These are phyloP conservation scores for Pandemis heparana DNA, from an alignment of 2,888 invertebrate genomes.

Conservation along the genomic window DNA sequence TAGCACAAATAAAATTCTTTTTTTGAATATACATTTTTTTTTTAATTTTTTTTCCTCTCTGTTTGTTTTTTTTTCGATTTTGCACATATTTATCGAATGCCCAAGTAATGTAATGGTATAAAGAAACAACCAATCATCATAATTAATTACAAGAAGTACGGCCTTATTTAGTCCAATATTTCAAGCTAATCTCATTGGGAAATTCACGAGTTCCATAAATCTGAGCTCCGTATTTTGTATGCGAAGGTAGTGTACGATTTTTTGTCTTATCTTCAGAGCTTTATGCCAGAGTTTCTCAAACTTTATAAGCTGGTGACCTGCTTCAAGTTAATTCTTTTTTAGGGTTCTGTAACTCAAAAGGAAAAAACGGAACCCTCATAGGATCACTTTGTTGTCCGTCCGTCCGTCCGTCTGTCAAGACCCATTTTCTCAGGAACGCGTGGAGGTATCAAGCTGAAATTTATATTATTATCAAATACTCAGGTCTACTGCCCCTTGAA, in stretches of 20 bases:
- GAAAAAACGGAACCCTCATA: too few relatives aligned
- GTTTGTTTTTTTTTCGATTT: not conserved
- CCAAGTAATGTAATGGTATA: not conserved
- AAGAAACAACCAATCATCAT: not conserved
- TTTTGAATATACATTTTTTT: too few relatives aligned
- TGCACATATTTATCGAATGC: too few relatives aligned
- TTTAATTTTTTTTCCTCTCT: not conserved
- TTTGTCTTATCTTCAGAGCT: conserved; percentile 30
- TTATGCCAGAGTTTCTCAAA: not conserved
- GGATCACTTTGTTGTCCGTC: too few relatives aligned
- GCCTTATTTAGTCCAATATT: not conserved
- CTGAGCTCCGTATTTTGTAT: conserved; percentile 1
- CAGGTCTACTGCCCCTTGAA: too few relatives aligned
- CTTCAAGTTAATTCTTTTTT: too few relatives aligned
- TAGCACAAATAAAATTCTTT: too few relatives aligned
- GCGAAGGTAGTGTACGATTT: conserved; percentile 7
- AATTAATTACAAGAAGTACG: not conserved
- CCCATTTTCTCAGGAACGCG: too few relatives aligned
- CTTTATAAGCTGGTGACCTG: not conserved
- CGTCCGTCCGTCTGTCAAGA: too few relatives aligned
- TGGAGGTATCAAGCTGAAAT: too few relatives aligned
- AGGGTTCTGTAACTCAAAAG: too few relatives aligned
- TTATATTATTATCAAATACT: too few relatives aligned
- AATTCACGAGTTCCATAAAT: not conserved
- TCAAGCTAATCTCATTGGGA: conserved; percentile 6